These are phyloP conservation scores for Epizoanthus rinbou DNA, from an alignment of 92 coral and sea anemone species.

Conservation along the genomic window DNA sequence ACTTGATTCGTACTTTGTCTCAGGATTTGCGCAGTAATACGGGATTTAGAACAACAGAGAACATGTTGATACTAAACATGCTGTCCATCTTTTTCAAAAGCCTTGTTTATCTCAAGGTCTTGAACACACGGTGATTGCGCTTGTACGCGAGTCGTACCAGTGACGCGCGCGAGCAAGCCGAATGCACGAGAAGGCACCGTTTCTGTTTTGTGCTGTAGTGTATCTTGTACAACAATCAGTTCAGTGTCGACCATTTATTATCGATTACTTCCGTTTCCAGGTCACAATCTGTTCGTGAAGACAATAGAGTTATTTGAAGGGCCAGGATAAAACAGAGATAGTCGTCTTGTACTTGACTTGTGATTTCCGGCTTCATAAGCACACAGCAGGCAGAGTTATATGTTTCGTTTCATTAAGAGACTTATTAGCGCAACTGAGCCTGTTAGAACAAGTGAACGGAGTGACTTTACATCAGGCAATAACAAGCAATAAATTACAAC, in stretches of 20 bases:
- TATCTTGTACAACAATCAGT: background rate
- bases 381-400: no score
- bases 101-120: constrained; percentile 5
- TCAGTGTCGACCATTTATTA: background rate
- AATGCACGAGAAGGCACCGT: background rate
- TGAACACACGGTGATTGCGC: background rate
- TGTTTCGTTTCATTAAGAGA: no score
- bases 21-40: background rate
- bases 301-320: background rate
- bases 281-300: background rate
- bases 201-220: background rate
- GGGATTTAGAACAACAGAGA: background rate
- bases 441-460: no score
- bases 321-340: no score
- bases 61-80: background rate
- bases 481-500: no score
- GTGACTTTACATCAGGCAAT: no score
- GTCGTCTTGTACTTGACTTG: no score
- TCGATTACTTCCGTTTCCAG: constrained; percentile 33
- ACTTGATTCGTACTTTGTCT: background rate
- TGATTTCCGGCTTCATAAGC: no score
- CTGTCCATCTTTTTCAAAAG: background rate
- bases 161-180: background rate
- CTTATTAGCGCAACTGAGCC: no score
- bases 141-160: background rate